phyloP scores from a whole-genome alignment of 2,888 invertebrate genomes.

The Pediacus dermestoides region DNA sequence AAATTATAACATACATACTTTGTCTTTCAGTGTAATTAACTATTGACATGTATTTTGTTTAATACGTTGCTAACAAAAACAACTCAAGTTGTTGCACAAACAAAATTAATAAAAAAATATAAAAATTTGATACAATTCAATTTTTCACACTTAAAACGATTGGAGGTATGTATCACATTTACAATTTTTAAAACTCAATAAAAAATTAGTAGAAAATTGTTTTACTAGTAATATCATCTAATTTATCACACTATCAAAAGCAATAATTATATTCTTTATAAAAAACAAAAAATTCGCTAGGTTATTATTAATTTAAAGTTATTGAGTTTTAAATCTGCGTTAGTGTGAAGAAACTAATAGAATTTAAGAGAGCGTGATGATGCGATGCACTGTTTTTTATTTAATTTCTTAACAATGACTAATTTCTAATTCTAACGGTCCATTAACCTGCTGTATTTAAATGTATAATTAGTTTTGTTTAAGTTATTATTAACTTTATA shows the following conservation, averaged over 20 bases:
- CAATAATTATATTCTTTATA: too few species aligned
- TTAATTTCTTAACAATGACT: conserved; percentile 10
- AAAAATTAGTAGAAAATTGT: too few species aligned
- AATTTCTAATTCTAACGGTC: conserved; percentile 27
- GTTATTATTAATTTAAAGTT: too few species aligned
- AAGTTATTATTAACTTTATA: conserved; percentile 18
- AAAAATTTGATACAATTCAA: conserved; percentile 7
- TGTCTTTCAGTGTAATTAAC: conserved; percentile 4
- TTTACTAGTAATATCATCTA: too few species aligned
- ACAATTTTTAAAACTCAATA: too few species aligned
- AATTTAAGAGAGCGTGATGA: too few species aligned
- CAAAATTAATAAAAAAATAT: conserved; percentile 12
- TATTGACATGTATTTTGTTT: conserved; percentile 8
- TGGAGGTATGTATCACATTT: too few species aligned
- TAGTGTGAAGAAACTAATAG: too few species aligned
- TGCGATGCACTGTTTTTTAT: conserved; percentile 16
- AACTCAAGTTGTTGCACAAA: conserved; percentile 7
- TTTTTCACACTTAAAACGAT: too few species aligned
- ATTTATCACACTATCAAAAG: too few species aligned
- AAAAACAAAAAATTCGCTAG: too few species aligned
- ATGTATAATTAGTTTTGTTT: conserved; percentile 5
- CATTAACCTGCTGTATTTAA: conserved; percentile 29
- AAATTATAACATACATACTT: conserved; percentile 5
- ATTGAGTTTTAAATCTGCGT: too few species aligned
- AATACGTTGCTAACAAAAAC: conserved; percentile 7